Base-by-base conservation (phyloP, 2,113 vertebrate species). In the Grammomys dolichurus region DNA sequence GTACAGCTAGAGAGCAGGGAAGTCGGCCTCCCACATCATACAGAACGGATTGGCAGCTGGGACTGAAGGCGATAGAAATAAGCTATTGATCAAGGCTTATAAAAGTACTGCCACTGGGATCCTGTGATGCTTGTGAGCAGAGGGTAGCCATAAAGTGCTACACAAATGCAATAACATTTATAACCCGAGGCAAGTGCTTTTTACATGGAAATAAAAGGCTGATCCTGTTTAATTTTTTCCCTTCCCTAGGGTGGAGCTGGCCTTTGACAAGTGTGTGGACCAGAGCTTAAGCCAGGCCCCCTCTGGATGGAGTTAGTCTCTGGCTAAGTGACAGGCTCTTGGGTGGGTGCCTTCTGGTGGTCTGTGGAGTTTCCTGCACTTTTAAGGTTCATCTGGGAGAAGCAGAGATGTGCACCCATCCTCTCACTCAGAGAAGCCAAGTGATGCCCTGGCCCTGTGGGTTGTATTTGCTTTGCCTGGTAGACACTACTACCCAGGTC, bases 81-180 rank as follows among this genome's bases (percentile, higher is more conserved):
- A 97, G 98, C 97, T 98, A 98, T 97, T 98, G 98, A 98, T 98
- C 98, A 97, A 96, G 96, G 96, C 97, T 96, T 97, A 96, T 96
- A 96, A 97, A 97, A 98, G 97, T 97, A 80, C 95, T 48, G 95
- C 97, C 96, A 94, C 96, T 91, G 94, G 98, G 94, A 93, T 93
- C 95, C 97, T 93, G 94, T 93, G 98, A 97, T 90, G 96, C 96
- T 85, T 65, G 95, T 24, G 22, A 91, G 93, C 93, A 28, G 82
- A 97, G 97, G 97, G 96, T 84, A 89, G 97, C 95, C 67, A 91
- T 91, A 96, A 98, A 97, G 97, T 85, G 89, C 95, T 95, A 96
- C 97, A 96, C 95, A 96, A 97, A 97, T 91, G 97, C 98, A 98
- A 96, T 97, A 97, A 97, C 97, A 96, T 97, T 97, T 93, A 96